Base-by-base conservation (phyloP, 2,888 invertebrate species). In the Thecophora atra region DNA sequence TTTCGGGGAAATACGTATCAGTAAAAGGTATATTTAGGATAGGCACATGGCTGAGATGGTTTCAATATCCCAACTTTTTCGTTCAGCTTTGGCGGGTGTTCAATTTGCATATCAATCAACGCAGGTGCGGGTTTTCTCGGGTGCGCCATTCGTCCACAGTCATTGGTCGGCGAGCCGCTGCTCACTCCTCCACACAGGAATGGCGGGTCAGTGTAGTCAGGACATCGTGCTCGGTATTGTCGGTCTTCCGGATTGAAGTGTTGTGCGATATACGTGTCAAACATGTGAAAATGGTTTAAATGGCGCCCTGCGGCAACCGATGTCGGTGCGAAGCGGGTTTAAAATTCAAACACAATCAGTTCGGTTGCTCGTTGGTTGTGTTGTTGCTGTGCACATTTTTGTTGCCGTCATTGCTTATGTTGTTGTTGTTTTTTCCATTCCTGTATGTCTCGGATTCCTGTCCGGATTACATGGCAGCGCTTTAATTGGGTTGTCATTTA, bases 401-500 rank as follows among this genome's bases (percentile, higher is more conserved):
- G 65, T 65, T 63, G 19, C 19, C 13, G 37, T 42, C 3, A 21
- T 63, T 65, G 44, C 26, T 65, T 4, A 21, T 44, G 47, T 44
- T 65, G 47, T 44, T 51, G 51, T 17, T 51, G 65, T 63, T 42
- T 21, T 52, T 37, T 47, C 21, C n/a, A 47, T 8, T 64, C 42
- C 17, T 54, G 21, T 30, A 47, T 67, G 37, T 56, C 60, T 69
- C 70, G 62, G 21, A 26, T 56, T 42, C 58, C 42, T 17, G 68
- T 44, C 58, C 58, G 63, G 70, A 70, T 70, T 70, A 70, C 70
- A 70, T 70, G 70, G 70, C 63, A 70, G 70, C 70, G 70, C 70
- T 70, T 70, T 70, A 70, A 70, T 70, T 70, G 70, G 70, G 63
- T 70, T 70, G 70, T 70, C 70, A 70, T 70, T 70, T 70, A 70